phyloP scores from a whole-genome alignment of 1,140 invertebrate species.

The Euwallacea similis region DNA sequence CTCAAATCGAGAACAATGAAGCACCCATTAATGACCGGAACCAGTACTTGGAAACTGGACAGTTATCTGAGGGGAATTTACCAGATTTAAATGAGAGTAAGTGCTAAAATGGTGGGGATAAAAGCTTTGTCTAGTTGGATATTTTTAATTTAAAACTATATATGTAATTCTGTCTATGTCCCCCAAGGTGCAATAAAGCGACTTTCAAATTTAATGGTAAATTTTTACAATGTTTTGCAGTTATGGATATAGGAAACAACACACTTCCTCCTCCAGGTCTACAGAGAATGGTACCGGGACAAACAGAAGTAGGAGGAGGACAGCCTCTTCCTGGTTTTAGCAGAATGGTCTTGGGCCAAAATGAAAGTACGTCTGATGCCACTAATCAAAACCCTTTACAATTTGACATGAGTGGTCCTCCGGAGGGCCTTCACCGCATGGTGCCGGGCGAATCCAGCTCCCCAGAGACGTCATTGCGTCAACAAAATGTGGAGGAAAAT shows the following conservation, averaged over 20 bases:
- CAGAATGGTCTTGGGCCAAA: slow-evolving; percentile 55
- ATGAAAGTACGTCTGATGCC: slow-evolving; percentile 23
- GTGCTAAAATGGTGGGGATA: background rate
- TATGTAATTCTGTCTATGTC: background rate
- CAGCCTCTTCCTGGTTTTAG: slow-evolving; percentile 53
- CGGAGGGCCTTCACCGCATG: slow-evolving; percentile 61
- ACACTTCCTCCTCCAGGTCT: slow-evolving; percentile 63
- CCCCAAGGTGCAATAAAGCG: background rate
- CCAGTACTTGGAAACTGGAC: slow-evolving; percentile 72
- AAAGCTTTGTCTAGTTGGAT: no score
- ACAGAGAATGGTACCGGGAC: slow-evolving; percentile 65
- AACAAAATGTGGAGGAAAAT: slow-evolving; percentile 42
- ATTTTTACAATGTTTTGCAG: slow-evolving; percentile 5
- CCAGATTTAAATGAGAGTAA: slow-evolving; percentile 43
- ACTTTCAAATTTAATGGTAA: background rate
- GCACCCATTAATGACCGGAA: slow-evolving; percentile 68
- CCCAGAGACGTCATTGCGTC: slow-evolving; percentile 45
- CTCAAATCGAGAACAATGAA: slow-evolving; percentile 60
- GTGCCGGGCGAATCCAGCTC: slow-evolving; percentile 59
- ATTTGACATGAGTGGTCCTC: slow-evolving; percentile 52
- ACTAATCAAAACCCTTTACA: slow-evolving; percentile 25
- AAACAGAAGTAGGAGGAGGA: slow-evolving; percentile 53
- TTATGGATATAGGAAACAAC: slow-evolving; percentile 42
- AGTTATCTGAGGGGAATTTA: slow-evolving; percentile 63
- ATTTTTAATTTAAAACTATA: slow-evolving; percentile 3